A percentile compares a stretch with the other conserved stretches of the same genome.
Conservation (phyloP, 2,797 vertebrate genomes). For the Lutjanus campechanus region DNA sequence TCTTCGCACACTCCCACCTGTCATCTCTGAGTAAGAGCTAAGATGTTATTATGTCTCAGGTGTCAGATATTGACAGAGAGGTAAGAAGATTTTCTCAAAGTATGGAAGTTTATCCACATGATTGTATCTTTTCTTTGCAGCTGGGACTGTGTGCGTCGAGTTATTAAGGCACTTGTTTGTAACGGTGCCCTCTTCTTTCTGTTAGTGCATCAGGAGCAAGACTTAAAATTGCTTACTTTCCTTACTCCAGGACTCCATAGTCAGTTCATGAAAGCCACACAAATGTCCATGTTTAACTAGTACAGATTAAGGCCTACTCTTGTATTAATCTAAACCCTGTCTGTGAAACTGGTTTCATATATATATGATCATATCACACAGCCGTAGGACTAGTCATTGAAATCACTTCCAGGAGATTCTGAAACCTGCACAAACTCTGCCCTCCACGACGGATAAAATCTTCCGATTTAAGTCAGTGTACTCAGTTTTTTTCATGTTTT, state of each 20-base stretch:
- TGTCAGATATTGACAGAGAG: neutral
- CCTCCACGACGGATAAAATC: neutral
- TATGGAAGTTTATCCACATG: neutral
- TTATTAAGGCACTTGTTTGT: neutral
- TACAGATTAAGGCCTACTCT: too few species aligned
- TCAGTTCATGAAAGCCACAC: too few species aligned
- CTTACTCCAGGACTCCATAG: too few species aligned
- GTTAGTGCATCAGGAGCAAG: too few species aligned
- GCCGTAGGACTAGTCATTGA: neutral
- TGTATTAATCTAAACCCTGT: too few species aligned
- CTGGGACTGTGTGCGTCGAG: neutral
- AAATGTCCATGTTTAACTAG: too few species aligned
- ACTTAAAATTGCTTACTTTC: too few species aligned
- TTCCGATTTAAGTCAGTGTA: neutral
- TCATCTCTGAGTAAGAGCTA: neutral
- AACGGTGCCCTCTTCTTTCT: neutral
- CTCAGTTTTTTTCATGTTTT: neutral
- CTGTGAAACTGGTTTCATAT: too few species aligned
- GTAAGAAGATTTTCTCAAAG: neutral
- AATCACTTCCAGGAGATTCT: neutral
- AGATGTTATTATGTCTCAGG: neutral
- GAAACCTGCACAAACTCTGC: slow-evolving; percentile 6
- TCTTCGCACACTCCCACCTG: neutral
- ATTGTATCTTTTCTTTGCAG: neutral
- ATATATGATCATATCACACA: too few species aligned